phyloP scores from a whole-genome alignment of 2,113 vertebrate species.

The Ceuthmochares aereus region DNA sequence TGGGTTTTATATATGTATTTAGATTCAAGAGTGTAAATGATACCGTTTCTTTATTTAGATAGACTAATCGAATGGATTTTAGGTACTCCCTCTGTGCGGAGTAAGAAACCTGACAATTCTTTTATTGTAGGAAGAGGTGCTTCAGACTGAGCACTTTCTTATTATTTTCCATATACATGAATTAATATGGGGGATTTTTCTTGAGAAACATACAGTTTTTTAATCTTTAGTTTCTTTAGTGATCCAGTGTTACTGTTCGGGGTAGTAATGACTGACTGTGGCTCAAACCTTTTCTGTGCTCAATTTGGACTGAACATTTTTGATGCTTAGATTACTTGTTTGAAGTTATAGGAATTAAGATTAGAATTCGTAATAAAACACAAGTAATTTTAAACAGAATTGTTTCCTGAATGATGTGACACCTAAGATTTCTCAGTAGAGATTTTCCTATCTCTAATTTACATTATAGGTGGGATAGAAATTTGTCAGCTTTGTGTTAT shows the following conservation, averaged over 20 bases:
- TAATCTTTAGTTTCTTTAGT: not conserved
- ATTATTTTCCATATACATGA: not conserved
- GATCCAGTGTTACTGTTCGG: not conserved
- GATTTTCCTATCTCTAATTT: not conserved
- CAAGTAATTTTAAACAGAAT: not conserved
- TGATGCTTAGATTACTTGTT: not conserved
- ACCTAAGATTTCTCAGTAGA: not conserved
- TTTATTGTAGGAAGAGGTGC: not conserved
- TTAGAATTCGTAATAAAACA: not conserved
- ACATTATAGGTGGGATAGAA: not conserved
- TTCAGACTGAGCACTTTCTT: not conserved
- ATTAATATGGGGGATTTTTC: not conserved
- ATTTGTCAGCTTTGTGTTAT: not conserved
- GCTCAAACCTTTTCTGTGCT: not conserved
- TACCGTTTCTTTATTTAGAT: not conserved
- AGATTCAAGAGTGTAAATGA: accelerated
- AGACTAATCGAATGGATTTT: not conserved
- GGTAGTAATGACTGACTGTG: not conserved
- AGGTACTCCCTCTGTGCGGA: not conserved
- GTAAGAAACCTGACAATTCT: not conserved
- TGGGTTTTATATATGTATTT: accelerated
- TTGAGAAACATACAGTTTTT: accelerated
- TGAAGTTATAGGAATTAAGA: not conserved
- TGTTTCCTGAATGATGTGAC: not conserved
- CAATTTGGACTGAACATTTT: not conserved